Conservation (phyloP, 2,797 vertebrate species). For the Acrocephalus scirpaceus region DNA sequence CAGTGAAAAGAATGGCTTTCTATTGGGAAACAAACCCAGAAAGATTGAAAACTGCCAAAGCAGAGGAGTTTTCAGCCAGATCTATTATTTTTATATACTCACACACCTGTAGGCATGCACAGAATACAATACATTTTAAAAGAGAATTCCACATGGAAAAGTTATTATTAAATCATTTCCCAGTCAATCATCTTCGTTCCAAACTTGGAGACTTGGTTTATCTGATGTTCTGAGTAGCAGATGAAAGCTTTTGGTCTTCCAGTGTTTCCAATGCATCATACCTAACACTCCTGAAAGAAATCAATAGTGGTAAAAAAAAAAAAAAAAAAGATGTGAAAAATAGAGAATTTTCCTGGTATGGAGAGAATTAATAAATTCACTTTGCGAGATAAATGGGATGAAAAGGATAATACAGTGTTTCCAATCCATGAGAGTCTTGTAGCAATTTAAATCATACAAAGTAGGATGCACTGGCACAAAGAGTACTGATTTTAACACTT, state of each 20-base stretch:
- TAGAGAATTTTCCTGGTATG: constrained; percentile 13
- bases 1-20: constrained; percentile 13
- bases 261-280: constrained; percentile 4
- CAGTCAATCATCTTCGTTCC: constrained; percentile 32
- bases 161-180: constrained; percentile 59
- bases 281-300: background rate
- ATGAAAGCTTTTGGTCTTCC: constrained; percentile 44
- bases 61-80: constrained; percentile 15
- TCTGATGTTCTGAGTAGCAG: constrained; percentile 6
- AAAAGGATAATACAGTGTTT: constrained; percentile 27
- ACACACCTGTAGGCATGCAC: constrained; percentile 40
- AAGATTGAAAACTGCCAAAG: constrained; percentile 53
- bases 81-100: constrained; percentile 49
- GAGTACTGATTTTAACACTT: background rate
- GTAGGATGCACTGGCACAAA: background rate
- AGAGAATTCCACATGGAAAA: constrained; percentile 31
- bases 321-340: background rate
- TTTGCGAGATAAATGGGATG: constrained; percentile 18
- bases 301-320: background rate
- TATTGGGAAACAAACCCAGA: constrained; percentile 38
- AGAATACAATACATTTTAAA: constrained; percentile 40
- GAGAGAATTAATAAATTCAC: constrained; percentile 31
- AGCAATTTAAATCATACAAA: constrained; percentile 35
- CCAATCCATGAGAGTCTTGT: constrained; percentile 25
- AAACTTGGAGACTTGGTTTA: constrained; percentile 21